phyloP scores from a whole-genome alignment of 2,888 invertebrate species.

The Caenorhabditis macrosperma region DNA sequence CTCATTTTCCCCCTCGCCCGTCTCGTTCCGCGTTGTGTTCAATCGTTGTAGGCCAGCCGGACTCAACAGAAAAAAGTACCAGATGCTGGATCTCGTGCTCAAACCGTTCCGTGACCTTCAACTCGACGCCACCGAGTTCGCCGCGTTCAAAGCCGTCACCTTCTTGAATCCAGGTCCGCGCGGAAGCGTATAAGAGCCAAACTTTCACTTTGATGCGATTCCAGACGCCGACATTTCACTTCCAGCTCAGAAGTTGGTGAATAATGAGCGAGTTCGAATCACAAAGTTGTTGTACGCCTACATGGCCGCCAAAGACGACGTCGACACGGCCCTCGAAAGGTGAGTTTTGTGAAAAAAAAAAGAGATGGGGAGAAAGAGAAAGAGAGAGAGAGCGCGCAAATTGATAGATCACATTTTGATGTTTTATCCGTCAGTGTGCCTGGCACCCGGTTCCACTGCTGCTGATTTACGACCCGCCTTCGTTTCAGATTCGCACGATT shows the following conservation, averaged over 20 bases:
- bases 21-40: conserved; percentile 58
- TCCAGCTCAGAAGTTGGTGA: conserved; percentile 64
- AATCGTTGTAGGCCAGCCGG: conserved; percentile 69
- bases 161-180: conserved; percentile 78
- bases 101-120: conserved; percentile 76
- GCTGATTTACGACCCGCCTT: not conserved
- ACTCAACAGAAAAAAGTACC: conserved; percentile 71
- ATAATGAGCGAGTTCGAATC: conserved; percentile 70
- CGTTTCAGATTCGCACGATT: conserved; percentile 74
- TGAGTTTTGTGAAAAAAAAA: conserved; percentile 18
- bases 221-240: conserved; percentile 76
- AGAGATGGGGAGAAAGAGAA: too few relatives aligned
- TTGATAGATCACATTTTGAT: conserved; percentile 22
- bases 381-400: conserved; percentile 6
- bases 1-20: not conserved
- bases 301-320: conserved; percentile 73
- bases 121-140: conserved; percentile 78
- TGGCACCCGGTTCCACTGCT: not conserved
- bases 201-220: conserved; percentile 57
- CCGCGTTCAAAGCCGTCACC: conserved; percentile 79
- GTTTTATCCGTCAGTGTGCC: too few relatives aligned
- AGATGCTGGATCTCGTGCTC: conserved; percentile 78
- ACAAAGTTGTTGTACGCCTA: conserved; percentile 78
- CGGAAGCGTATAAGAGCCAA: conserved; percentile 25
- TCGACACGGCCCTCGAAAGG: conserved; percentile 75